A percentile compares a stretch with the other conserved stretches of the same genome.
Evolutionary conservation across 1,140 invertebrate species (phyloP).

Genomic region (Caenorhabditis remanei): DNA sequence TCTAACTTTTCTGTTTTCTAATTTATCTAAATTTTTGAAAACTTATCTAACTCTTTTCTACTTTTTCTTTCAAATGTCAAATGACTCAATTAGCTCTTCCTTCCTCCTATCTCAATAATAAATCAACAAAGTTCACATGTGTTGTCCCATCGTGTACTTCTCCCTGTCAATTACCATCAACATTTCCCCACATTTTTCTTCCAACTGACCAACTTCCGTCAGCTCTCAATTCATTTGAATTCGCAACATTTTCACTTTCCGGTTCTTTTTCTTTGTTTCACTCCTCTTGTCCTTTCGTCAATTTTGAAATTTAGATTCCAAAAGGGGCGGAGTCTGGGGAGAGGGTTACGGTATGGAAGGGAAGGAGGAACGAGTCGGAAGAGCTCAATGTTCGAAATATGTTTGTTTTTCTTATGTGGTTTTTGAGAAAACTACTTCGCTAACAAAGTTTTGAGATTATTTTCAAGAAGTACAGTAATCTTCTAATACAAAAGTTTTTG

Average conservation of each 20-base stretch:
- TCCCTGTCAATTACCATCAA: too few relatives aligned
- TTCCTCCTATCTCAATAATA: background rate
- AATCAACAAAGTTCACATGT: background rate
- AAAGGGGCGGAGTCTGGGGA: background rate
- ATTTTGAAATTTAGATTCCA: background rate
- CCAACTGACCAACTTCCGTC: constrained; percentile 15
- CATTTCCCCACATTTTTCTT: too few relatives aligned
- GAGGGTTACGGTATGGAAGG: background rate
- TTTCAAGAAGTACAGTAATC: too few relatives aligned
- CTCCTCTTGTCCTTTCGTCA: too few relatives aligned
- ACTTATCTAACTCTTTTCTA: too few relatives aligned
- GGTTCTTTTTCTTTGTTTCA: background rate
- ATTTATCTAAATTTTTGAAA: too few relatives aligned
- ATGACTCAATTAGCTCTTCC: background rate
- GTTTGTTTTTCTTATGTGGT: too few relatives aligned
- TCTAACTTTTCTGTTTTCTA: too few relatives aligned
- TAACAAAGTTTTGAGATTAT: background rate
- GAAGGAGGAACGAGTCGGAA: too few relatives aligned
- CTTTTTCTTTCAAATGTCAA: background rate
- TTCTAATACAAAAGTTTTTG: too few relatives aligned
- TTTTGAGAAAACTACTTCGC: background rate
- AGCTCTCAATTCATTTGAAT: background rate
- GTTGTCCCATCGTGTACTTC: background rate
- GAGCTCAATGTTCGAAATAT: too few relatives aligned
- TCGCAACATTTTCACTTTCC: background rate